Evolutionary conservation across 2,113 vertebrate genomes (phyloP), one percentile per base, ranked within the genome.

Genomic region (Oophaga pumilio): DNA sequence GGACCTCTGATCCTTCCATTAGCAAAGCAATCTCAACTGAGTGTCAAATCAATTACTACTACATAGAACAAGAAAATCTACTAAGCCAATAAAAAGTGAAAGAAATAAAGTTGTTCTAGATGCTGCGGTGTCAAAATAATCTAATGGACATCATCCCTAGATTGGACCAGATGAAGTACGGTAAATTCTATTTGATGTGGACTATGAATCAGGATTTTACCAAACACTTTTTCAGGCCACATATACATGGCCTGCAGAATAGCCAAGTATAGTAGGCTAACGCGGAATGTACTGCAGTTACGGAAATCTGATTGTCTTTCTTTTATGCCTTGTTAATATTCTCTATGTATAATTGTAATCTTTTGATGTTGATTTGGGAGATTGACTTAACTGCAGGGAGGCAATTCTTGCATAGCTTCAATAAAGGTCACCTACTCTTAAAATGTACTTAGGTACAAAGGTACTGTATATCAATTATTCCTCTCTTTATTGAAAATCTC

Each of bases 381-480:
- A 81, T 12, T 13, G 22, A 14, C 26, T 33, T 10, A 49, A 60
- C 24, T 12, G 18, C 78, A 82, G 20, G n/a, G 26, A 22, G 66
- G 59, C 50, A 50, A n/a, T 50, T 49, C 66, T 64, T 62, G 59
- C 60, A 50, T 49, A 64, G 59, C 33, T 66, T 49, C 50, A 56
- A 26, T 53, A 78, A 52, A 82, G 28, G 60, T 82, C 79, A 82
- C 33, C 60, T 64, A 64, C 49, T 64, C 20, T 78, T 78, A 53
- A 78, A 56, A 76, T 76, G 74, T 52, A 53, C 77, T 59, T 43
- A 50, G 28, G 62, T 66, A 52, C 24, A 66, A 66, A 66, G n/a
- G 22, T 52, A 66, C 52, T 8, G 22, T 52, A 17, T 43, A 82
- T 68, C 13, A 50, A 66, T 49, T 82, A 50, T 66, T 66, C 28